These are phyloP conservation scores for Hydractinia symbiolongicarpus DNA, from an alignment of 30 jellyfish, hydroid and myxozoan species.

Conservation along the genomic window DNA sequence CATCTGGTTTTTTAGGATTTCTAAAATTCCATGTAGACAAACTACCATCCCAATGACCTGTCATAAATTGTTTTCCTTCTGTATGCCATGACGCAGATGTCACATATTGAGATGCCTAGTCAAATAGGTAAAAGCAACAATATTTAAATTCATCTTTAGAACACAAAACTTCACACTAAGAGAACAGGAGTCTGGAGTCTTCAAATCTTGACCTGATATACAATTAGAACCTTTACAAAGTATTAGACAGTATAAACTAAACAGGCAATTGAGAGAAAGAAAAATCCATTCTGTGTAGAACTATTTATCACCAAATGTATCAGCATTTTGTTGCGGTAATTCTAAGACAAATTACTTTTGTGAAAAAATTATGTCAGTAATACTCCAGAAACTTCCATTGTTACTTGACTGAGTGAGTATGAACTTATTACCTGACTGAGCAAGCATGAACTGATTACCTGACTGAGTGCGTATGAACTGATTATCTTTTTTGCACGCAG, in stretches of 20 bases:
- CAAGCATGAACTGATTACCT: too few relatives aligned
- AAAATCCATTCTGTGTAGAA: too few relatives aligned
- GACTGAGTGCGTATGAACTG: conserved; percentile 43
- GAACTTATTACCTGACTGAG: conserved; percentile 38
- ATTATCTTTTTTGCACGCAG: conserved; percentile 46
- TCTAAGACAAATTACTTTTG: too few relatives aligned
- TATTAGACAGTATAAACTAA: too few relatives aligned
- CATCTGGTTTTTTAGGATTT: conserved; percentile 75
- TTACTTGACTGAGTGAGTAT: conserved; percentile 60
- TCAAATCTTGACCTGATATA: too few relatives aligned
- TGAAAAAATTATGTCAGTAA: too few relatives aligned
- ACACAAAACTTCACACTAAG: neutral
- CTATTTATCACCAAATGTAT: too few relatives aligned
- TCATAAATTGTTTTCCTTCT: conserved; percentile 72
- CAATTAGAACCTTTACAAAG: too few relatives aligned
- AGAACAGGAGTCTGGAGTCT: too few relatives aligned
- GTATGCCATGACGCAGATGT: conserved; percentile 64
- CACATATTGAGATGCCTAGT: conserved; percentile 56
- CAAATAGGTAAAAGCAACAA: neutral
- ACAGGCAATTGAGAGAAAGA: too few relatives aligned
- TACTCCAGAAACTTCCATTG: neutral
- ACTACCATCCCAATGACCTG: conserved; percentile 93
- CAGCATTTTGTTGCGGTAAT: too few relatives aligned
- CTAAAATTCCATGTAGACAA: conserved; percentile 56
- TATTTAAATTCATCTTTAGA: neutral